Conservation (phyloP, 2,113 vertebrate species). For the Pristiophorus japonicus region DNA sequence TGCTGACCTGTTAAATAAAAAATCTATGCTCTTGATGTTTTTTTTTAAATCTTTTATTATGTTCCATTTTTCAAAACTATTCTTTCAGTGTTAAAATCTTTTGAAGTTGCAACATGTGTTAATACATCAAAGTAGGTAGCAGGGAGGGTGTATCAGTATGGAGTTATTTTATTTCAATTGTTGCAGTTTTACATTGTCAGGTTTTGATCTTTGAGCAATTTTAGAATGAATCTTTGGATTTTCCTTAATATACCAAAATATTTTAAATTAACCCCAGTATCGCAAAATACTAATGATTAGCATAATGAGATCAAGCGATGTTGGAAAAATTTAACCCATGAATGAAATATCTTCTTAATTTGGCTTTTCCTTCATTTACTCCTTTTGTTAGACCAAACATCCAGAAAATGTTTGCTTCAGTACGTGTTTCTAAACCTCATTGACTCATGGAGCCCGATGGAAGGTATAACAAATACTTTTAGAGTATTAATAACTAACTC, state of each 20-base stretch:
- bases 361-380: neutral
- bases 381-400: neutral
- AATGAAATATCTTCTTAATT: neutral
- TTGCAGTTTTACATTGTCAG: neutral
- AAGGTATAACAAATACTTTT: neutral
- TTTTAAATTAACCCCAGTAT: neutral
- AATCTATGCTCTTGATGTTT: too few species aligned
- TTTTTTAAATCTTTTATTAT: too few species aligned
- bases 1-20: neutral
- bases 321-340: neutral
- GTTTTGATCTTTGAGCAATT: neutral
- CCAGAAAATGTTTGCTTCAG: neutral
- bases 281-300: neutral
- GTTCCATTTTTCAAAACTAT: constrained; percentile 14
- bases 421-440: neutral
- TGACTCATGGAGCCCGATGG: neutral
- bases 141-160: neutral
- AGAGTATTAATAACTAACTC: neutral
- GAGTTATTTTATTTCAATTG: neutral
- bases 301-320: neutral
- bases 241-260: neutral
- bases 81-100: neutral
- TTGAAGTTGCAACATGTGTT: neutral
- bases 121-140: neutral
- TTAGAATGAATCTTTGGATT: neutral